Conservation (phyloP, 1,140 invertebrate genomes). For the Aphidius gifuensis region DNA sequence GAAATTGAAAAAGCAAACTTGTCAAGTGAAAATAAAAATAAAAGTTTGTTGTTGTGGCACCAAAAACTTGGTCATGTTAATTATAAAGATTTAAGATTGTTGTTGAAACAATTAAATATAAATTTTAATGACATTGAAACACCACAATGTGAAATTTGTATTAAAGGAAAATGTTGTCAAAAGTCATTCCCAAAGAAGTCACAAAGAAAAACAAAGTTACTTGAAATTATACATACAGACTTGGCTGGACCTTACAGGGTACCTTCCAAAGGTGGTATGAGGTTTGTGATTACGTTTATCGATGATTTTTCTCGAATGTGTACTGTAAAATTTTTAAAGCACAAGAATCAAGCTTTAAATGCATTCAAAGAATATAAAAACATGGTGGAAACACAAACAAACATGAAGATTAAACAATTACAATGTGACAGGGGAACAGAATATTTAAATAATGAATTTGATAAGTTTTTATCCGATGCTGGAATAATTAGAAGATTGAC, state of each 20-base stretch:
- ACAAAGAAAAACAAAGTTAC: slow-evolving; percentile 24
- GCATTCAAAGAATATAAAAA: slow-evolving; percentile 38
- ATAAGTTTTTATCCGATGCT: slow-evolving; percentile 32
- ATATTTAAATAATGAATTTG: slow-evolving; percentile 35
- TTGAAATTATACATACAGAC: slow-evolving; percentile 42
- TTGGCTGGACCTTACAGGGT: slow-evolving; percentile 40
- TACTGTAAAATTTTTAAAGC: slow-evolving; percentile 44
- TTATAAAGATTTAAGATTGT: slow-evolving; percentile 12
- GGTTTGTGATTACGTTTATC: slow-evolving; percentile 31
- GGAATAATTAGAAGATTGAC: slow-evolving; percentile 43
- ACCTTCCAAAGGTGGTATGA: slow-evolving; percentile 19
- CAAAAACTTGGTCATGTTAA: slow-evolving; percentile 26
- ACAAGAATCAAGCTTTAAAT: slow-evolving; percentile 39
- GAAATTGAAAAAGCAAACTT: not conserved
- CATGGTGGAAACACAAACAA: slow-evolving; percentile 40
- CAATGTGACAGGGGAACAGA: slow-evolving; percentile 43
- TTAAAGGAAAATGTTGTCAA: slow-evolving; percentile 36
- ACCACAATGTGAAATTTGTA: slow-evolving; percentile 31
- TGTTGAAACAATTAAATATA: not conserved
- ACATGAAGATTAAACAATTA: slow-evolving; percentile 34
- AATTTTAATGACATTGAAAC: not conserved
- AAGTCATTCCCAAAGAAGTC: slow-evolving; percentile 31
- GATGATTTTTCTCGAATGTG: slow-evolving; percentile 32
- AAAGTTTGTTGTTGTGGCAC: slow-evolving; percentile 17
- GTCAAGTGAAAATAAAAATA: not conserved